Base-by-base conservation (phyloP, 2,888 invertebrate species). In the Agonopterix alstromeriana region DNA sequence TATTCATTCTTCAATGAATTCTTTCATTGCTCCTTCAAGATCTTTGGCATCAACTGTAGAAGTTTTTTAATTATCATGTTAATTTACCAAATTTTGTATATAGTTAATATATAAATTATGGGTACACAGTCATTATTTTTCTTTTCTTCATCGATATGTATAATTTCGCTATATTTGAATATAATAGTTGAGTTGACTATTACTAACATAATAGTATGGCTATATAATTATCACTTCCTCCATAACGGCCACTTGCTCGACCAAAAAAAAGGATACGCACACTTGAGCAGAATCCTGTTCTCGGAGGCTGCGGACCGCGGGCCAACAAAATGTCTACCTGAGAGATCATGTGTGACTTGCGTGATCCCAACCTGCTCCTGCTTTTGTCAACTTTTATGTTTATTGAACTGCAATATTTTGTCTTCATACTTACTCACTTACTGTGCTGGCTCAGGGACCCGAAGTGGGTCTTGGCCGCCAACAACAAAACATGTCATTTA, bases 241-340 rank as follows among this genome's bases (percentile, higher is more conserved):
- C 71, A 73, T 83, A 82, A 82, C 84, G 82, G 83, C 82, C 76
- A 76, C 76, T 78, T 67, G 75, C 58, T 64, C 52, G 55, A 48
- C 54, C 63, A 67, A 79, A 83, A 81, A 38, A 83, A 81, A 73
- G 66, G 69, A 70, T 65, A 67, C 67, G 65, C 70, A 66, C 73
- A 70, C 75, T 76, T 74, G 71, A 70, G 73, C 74, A 76, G 69
- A 81, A 82, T 83, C 84, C 79, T 75, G 83, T 84, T 83, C 75
- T 80, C 67, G 73, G 67, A 27, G 27, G 27, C 27, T 27, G 27
- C 27, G 27, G 17, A 27, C 69, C 69, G 69, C 50, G 47, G 46
- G 42, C 47, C 45, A 8, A 70, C 65, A 65, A 73, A 67, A 27
- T 65, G 65, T 73, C 78, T 84, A 85, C 85, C 86, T 86, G 84